phyloP scores from a whole-genome alignment of 2,113 vertebrate genomes.

The Xenus cinereus region DNA sequence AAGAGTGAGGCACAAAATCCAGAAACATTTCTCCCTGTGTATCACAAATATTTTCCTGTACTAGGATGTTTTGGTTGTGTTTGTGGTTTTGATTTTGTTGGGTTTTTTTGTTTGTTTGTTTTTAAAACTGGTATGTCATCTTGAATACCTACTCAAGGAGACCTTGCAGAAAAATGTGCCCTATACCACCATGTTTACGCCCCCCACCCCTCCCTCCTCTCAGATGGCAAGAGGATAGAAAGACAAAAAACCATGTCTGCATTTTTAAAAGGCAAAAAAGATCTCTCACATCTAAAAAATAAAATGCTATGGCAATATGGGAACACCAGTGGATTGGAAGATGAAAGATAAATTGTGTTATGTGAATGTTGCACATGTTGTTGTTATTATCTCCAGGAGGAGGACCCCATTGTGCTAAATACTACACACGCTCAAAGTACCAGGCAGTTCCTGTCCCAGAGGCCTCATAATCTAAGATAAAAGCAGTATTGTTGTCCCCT shows the following conservation, averaged over 20 bases:
- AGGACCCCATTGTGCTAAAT: conserved; percentile 37
- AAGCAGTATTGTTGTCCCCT: conserved; percentile 18
- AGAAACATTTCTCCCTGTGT: background rate
- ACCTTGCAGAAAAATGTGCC: background rate
- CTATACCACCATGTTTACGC: background rate
- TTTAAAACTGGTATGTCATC: background rate
- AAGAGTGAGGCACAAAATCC: background rate
- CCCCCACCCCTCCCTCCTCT: background rate
- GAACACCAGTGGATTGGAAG: background rate
- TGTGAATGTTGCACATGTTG: conserved; percentile 39
- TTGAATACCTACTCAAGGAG: background rate
- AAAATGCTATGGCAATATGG: conserved; percentile 1
- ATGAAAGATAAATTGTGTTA: conserved; percentile 10
- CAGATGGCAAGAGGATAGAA: background rate
- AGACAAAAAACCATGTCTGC: background rate
- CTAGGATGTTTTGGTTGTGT: too few relatives aligned
- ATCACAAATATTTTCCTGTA: background rate
- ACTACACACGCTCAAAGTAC: background rate
- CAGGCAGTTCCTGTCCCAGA: conserved; percentile 20
- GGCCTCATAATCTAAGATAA: conserved; percentile 27
- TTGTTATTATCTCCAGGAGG: conserved; percentile 47
- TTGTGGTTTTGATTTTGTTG: too few relatives aligned
- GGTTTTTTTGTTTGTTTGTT: background rate
- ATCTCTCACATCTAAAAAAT: background rate
- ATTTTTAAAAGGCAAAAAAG: background rate